phyloP scores from a whole-genome alignment of 2,113 vertebrate species.

The Phylloscopus whistleri region DNA sequence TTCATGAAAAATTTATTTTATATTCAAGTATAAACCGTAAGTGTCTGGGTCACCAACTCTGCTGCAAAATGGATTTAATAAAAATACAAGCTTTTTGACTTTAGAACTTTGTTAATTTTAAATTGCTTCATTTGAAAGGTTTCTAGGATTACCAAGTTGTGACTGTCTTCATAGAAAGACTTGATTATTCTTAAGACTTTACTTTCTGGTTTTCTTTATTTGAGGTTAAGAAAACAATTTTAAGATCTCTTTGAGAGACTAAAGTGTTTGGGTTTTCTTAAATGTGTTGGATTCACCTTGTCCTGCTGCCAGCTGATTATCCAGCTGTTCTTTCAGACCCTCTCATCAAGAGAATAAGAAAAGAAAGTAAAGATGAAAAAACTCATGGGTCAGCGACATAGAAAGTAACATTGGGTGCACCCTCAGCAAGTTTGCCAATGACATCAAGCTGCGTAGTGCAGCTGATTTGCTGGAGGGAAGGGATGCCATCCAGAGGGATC shows the following conservation, averaged over 20 bases:
- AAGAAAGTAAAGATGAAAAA: neutral
- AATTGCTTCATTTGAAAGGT: neutral
- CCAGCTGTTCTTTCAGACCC: neutral
- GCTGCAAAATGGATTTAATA: neutral
- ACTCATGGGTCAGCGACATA: neutral
- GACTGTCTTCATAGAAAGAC: neutral
- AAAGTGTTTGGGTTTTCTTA: accelerated
- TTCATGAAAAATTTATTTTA: neutral
- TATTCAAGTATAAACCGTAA: neutral
- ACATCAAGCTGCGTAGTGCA: neutral
- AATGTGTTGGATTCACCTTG: neutral
- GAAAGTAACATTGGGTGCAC: neutral
- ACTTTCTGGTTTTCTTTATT: neutral
- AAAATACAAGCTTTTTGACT: neutral
- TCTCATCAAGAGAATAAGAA: neutral
- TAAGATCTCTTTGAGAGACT: neutral
- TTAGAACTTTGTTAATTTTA: neutral
- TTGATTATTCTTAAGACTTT: neutral
- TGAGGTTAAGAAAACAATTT: neutral
- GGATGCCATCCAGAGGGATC: neutral
- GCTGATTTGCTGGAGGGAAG: neutral
- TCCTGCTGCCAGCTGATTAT: neutral
- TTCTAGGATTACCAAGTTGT: neutral
- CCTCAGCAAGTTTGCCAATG: neutral
- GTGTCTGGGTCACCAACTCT: neutral